Evolutionary conservation across 2,888 invertebrate species (phyloP).

Genomic region (Acanthoscelides obtectus): DNA sequence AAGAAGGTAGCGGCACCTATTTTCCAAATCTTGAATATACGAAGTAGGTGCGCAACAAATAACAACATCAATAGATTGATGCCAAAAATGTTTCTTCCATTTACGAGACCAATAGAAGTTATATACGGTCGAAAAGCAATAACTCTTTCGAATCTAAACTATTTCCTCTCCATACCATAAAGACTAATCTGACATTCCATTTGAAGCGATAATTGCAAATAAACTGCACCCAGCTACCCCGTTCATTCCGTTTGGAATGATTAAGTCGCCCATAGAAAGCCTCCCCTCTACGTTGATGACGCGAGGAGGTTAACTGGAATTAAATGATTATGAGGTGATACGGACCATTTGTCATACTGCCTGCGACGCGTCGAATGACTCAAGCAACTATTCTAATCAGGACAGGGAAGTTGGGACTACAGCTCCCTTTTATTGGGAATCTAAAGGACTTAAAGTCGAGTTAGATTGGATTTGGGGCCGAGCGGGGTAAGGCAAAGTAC

Average conservation of each 20-base stretch:
- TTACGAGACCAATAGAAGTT: no score
- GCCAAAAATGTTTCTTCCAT: no score
- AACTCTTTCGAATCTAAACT: neutral
- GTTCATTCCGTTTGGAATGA: conserved; percentile 12
- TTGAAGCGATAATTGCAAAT: neutral
- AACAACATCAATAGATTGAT: no score
- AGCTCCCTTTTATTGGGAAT: conserved; percentile 10
- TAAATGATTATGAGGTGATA: conserved; percentile 49
- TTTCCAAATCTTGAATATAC: no score
- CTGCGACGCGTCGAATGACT: conserved; percentile 29
- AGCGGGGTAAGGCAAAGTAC: neutral
- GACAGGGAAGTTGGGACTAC: conserved; percentile 2
- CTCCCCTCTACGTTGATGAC: conserved; percentile 41
- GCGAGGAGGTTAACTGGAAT: conserved; percentile 45
- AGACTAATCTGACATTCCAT: neutral
- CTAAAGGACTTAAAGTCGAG: neutral
- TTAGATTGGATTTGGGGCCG: neutral
- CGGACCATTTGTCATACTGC: conserved; percentile 48
- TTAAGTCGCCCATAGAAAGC: conserved; percentile 31
- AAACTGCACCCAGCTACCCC: neutral
- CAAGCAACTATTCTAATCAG: conserved; percentile 18
- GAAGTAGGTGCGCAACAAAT: no score
- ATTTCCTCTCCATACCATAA: neutral
- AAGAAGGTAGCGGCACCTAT: no score
- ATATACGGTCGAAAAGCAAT: no score